Conservation (phyloP, 1,140 invertebrate species). For the Scaptomyza hsui region DNA sequence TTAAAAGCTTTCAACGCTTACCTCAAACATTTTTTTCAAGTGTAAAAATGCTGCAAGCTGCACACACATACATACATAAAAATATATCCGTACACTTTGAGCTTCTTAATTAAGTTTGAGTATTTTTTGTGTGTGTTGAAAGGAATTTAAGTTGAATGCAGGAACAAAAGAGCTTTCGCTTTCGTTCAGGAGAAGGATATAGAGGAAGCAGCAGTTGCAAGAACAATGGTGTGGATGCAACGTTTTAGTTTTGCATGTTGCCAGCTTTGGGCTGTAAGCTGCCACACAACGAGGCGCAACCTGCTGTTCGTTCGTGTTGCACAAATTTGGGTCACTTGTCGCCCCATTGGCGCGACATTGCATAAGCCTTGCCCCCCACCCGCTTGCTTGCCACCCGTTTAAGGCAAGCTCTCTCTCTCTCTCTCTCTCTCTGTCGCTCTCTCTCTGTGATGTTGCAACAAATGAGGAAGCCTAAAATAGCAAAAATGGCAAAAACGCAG, state of each 20-base stretch:
- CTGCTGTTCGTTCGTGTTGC: conserved; percentile 19
- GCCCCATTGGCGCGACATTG: conserved; percentile 26
- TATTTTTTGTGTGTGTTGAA: background rate
- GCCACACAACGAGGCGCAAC: background rate
- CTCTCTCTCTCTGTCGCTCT: background rate
- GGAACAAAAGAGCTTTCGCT: conserved; percentile 51
- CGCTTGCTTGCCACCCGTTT: conserved; percentile 6
- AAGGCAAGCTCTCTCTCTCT: background rate
- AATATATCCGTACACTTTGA: background rate
- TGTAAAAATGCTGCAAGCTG: conserved; percentile 1
- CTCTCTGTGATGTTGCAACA: conserved; percentile 33
- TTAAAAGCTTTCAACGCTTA: no score
- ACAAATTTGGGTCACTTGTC: conserved; percentile 42
- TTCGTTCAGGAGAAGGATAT: conserved; percentile 43
- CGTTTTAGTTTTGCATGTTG: conserved; percentile 6
- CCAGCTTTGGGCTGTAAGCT: background rate
- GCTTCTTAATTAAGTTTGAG: background rate
- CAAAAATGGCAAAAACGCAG: conserved; percentile 35
- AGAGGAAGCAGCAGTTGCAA: no score
- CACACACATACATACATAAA: background rate
- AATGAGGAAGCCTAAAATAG: conserved; percentile 82
- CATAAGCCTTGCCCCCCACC: conserved; percentile 24
- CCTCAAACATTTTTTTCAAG: background rate
- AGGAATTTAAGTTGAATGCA: background rate
- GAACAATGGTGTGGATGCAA: conserved; percentile 25